Evolutionary conservation across 2,797 vertebrate genomes (phyloP), one percentile per base, ranked within the genome.

Genomic region (Sitta carolinensis): DNA sequence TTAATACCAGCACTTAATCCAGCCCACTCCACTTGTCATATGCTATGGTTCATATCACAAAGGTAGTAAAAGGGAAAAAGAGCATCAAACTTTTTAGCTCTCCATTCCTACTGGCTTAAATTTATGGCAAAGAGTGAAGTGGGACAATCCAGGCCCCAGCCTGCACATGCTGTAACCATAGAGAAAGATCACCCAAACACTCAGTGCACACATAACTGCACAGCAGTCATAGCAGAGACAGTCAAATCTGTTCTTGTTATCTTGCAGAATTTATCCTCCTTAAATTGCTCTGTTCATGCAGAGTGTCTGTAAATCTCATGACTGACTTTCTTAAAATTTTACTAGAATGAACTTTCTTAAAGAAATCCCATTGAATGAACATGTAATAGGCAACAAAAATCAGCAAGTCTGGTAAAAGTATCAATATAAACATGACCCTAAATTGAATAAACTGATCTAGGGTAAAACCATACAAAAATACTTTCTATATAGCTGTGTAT

Each of bases 161-260:
- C 47, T 75, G 51, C 47, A 34, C 4, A 10, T 4, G 12, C 50
- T 26, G 42, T 11, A 20, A 51, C 26, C 70, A 32, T 2, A 9
- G 32, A 70, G 58, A 68, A 61, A 51, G 64, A 63, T 34, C 54
- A 69, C 27, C 5, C 12, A 78, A 75, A 78, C 17, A n/a, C 36
- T 57, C 7, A 32, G 40, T n/a, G 54, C 16, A 52, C 16, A 40
- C 0, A 0, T 2, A 76, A 77, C 34, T 72, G 48, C 4, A 0
- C 11, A 29, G 38, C 63, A 82, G 32, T 36, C 27, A 16, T 0
- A 29, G 32, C 10, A 48, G 66, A 66, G 48, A 52, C 0, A 76
- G 25, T 7, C 25, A 45, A 29, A 48, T 26, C 43, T 38, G 20
- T 48, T 73, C 43, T 54, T 0, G 0, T 67, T 57, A 34, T 36